These are phyloP conservation scores for Metacarcinus magister DNA, from an alignment of 2,888 invertebrate species.

Conservation along the genomic window DNA sequence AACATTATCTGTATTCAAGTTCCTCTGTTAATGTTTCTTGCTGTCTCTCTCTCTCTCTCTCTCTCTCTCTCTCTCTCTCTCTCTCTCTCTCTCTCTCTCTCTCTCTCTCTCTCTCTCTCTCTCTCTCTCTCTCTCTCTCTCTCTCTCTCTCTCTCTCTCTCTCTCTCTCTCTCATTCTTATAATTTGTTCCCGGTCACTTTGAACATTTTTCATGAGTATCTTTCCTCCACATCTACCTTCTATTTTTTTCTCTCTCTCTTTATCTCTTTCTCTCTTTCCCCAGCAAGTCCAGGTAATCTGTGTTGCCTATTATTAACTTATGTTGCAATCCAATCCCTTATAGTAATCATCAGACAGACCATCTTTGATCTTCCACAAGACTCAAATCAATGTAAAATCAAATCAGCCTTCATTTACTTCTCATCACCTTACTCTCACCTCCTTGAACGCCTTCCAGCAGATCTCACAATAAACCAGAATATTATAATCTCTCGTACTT, in stretches of 20 bases:
- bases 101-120: constrained; percentile 21
- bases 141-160: constrained; percentile 32
- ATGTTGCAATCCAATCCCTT: neutral
- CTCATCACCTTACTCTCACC: neutral
- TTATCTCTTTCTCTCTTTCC: neutral
- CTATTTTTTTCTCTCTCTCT: neutral
- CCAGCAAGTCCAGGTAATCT: neutral
- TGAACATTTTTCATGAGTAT: too few relatives aligned
- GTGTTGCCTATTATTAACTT: neutral
- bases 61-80: neutral
- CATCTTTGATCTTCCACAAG: neutral
- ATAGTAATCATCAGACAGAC: neutral
- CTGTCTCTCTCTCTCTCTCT: neutral
- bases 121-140: neutral
- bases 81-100: neutral
- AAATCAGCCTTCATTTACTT: neutral
- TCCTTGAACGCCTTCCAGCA: neutral
- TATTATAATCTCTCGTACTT: neutral
- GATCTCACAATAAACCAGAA: neutral
- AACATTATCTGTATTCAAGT: neutral
- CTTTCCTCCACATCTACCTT: neutral
- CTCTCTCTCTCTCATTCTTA: neutral
- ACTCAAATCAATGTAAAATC: neutral
- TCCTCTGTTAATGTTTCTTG: neutral
- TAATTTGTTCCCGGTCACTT: constrained; percentile 3